phyloP scores from a whole-genome alignment of 2,797 vertebrate species.

The Danio choprae region DNA sequence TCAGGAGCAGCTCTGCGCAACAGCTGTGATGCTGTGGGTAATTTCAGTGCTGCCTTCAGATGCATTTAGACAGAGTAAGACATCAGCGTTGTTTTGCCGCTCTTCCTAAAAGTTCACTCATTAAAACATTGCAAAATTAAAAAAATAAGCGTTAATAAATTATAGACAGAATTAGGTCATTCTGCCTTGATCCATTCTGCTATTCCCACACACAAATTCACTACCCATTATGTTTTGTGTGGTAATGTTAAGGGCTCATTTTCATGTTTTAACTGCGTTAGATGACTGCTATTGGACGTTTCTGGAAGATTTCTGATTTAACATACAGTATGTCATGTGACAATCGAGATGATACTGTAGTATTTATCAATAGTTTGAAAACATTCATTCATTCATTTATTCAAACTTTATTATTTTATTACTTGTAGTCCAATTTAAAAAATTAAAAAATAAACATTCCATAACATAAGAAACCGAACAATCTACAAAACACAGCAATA shows the following conservation, averaged over 20 bases:
- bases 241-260: neutral
- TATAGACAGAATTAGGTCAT: neutral
- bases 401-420: no score
- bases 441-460: no score
- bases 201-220: neutral
- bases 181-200: neutral
- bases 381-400: no score
- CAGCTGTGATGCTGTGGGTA: constrained; percentile 34
- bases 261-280: neutral
- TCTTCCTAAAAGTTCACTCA: neutral
- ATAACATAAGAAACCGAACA: no score
- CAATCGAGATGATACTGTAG: no score
- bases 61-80: constrained; percentile 12
- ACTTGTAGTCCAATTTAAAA: no score
- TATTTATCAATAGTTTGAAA: no score
- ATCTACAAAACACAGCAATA: no score
- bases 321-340: no score
- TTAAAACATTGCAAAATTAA: neutral
- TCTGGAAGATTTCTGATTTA: neutral
- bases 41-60: constrained; percentile 23
- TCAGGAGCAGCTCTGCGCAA: constrained; percentile 9
- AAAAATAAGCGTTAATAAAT: neutral
- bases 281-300: no score
- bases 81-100: neutral
- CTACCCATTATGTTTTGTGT: neutral